phyloP scores from a whole-genome alignment of 2,888 invertebrate species.

The Lymantria dispar region DNA sequence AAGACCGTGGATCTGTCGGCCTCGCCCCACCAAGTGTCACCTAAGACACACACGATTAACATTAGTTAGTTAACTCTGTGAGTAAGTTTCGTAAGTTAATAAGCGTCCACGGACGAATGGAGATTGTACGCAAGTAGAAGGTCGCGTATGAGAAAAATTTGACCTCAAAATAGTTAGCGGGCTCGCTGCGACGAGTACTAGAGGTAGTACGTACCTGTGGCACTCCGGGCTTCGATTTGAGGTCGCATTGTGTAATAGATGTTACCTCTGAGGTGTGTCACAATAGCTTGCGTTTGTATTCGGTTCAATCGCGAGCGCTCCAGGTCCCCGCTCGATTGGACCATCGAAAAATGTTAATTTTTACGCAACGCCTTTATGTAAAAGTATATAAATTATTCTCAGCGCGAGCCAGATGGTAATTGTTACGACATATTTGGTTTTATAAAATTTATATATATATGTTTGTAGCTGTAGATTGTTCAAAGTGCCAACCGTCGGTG shows the following conservation, averaged over 20 bases:
- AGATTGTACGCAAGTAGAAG: constrained; percentile 45
- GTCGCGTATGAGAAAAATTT: constrained; percentile 61
- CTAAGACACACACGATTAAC: constrained; percentile 41
- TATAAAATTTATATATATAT: constrained; percentile 16
- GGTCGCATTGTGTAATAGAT: constrained; percentile 38
- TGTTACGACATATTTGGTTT: constrained; percentile 26
- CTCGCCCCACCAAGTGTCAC: constrained; percentile 60
- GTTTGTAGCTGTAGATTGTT: constrained; percentile 15
- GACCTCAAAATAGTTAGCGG: constrained; percentile 54
- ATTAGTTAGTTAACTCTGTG: constrained; percentile 41
- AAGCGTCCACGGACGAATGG: constrained; percentile 41
- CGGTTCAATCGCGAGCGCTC: constrained; percentile 11
- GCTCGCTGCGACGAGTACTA: constrained; percentile 36
- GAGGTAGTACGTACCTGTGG: constrained; percentile 31
- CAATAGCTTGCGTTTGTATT: constrained; percentile 21
- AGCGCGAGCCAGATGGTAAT: constrained; percentile 21
- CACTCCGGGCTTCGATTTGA: constrained; percentile 41
- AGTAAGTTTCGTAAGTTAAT: constrained; percentile 47
- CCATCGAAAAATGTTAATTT: constrained; percentile 38
- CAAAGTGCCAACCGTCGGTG: constrained; percentile 31
- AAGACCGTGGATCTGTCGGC: constrained; percentile 52
- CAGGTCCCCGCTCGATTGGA: constrained; percentile 22
- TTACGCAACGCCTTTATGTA: constrained; percentile 36
- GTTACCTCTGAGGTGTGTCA: constrained; percentile 32
- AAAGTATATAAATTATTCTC: constrained; percentile 27